A percentile compares a stretch with the other conserved stretches of the same genome.
phyloP scores from a whole-genome alignment of 2,888 invertebrate species.

The Chesias legatella region DNA sequence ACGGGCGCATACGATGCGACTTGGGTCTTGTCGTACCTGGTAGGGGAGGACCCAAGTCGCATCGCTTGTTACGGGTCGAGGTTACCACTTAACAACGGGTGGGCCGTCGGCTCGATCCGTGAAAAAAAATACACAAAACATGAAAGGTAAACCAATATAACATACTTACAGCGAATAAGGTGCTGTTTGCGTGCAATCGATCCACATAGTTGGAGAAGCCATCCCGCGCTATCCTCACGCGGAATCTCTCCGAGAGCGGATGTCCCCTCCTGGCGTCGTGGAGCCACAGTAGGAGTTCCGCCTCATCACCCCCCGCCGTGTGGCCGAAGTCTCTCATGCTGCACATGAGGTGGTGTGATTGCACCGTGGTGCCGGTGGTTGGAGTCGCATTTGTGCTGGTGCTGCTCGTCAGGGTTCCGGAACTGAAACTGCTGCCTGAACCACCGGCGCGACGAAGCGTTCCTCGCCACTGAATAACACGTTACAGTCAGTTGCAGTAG shows the following conservation, averaged over 20 bases:
- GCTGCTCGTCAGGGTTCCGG: constrained; percentile 65
- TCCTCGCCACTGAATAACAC: constrained; percentile 62
- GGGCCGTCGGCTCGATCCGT: no score
- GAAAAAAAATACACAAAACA: background rate
- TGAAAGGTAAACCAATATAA: no score
- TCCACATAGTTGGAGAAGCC: constrained; percentile 95
- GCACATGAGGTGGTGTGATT: constrained; percentile 86
- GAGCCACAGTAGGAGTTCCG: constrained; percentile 92
- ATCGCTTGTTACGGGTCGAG: no score
- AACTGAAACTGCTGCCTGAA: constrained; percentile 71
- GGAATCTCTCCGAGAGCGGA: constrained; percentile 93
- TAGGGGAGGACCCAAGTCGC: no score
- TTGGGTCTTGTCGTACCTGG: no score
- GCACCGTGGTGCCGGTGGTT: constrained; percentile 47
- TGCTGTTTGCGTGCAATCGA: constrained; percentile 92
- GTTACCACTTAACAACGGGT: no score
- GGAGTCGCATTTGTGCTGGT: constrained; percentile 29
- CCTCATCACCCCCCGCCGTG: constrained; percentile 93
- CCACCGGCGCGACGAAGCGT: constrained; percentile 71
- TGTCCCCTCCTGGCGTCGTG: constrained; percentile 89
- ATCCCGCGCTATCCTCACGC: constrained; percentile 93
- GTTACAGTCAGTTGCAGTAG: no score
- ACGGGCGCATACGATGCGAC: no score
- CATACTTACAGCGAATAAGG: constrained; percentile 88
- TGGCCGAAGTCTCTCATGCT: constrained; percentile 91